A percentile compares a stretch with the other conserved stretches of the same genome.
These are phyloP conservation scores for Petrophora chlorosata DNA, from an alignment of 2,888 invertebrate species.

Conservation along the genomic window DNA sequence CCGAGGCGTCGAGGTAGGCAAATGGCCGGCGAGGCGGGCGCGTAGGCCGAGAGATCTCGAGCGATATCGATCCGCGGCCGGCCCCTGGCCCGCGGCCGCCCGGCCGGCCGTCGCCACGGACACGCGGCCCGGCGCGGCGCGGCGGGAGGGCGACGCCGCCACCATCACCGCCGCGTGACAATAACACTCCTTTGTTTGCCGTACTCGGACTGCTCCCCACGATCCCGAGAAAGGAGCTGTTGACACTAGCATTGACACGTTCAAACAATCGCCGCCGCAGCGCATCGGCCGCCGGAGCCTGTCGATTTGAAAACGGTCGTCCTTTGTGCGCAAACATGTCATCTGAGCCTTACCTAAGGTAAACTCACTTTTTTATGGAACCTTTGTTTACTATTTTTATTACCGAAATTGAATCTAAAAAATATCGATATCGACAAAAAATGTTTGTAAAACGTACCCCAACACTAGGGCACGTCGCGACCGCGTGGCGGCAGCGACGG, in stretches of 20 bases:
- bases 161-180: constrained; percentile 71
- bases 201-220: constrained; percentile 47
- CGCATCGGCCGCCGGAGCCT: constrained; percentile 10
- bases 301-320: constrained; percentile 14
- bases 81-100: constrained; percentile 35
- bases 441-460: constrained; percentile 31
- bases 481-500: constrained; percentile 64
- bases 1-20: constrained; percentile 83
- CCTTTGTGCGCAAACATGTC: constrained; percentile 6
- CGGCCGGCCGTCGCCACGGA: constrained; percentile 73
- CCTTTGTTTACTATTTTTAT: background rate
- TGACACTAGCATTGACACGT: constrained; percentile 44
- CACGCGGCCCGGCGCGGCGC: constrained; percentile 67
- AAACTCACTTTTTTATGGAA: constrained; percentile 8
- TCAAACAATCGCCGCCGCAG: constrained; percentile 29
- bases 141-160: constrained; percentile 67
- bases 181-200: constrained; percentile 82
- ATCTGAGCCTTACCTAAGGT: background rate
- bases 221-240: constrained; percentile 43
- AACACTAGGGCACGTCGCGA: constrained; percentile 70
- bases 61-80: constrained; percentile 80
- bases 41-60: constrained; percentile 80
- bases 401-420: constrained; percentile 5
- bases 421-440: constrained; percentile 53
- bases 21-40: constrained; percentile 80